Evolutionary conservation across 2,888 invertebrate species (phyloP), one percentile per base, ranked within the genome.

Genomic region (Andrena flavipes): DNA sequence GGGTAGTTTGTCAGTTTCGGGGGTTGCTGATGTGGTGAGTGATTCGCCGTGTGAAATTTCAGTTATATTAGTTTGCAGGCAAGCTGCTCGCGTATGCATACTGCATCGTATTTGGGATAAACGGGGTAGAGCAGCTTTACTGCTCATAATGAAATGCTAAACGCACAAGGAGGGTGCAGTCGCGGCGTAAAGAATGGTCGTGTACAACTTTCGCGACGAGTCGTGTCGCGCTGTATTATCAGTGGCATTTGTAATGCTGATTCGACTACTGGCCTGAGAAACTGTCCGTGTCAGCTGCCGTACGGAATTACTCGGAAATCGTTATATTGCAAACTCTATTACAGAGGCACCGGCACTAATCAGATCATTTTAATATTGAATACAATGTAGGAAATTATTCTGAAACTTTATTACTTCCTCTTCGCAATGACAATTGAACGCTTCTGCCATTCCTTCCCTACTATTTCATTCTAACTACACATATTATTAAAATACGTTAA

Each of bases 111-210:
- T 29, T 51, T 49, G 6, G 30, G 49, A 71, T 49, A 63, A 72
- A 59, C 30, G 48, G 62, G 77, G 16, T 42, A 10, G 59, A 65
- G 62, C 60, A 64, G 82, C 54, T 76, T 75, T 76, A 54, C 51
- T 56, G 64, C 59, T 72, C 64, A 51, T 85, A 87, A 87, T 85
- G 87, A 87, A 87, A 86, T 86, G 86, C 82, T 86, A 87, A 87
- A 87, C 74, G 80, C 82, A 60, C 80, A 65, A 67, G 48, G 60
- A 72, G 76, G 79, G 79, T 60, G 84, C 60, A 72, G 72, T 72
- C 63, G 75, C 63, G n/a, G 62, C 51, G 84, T 76, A 80, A 86
- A 84, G 87, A 85, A 87, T 76, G 79, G 73, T 65, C 82, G 80
- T 75, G 84, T 80, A 74, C 84, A 84, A 84, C 75, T 86, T 82